These are phyloP conservation scores for Solenopsis invicta DNA, from an alignment of 1,140 invertebrate species.

Conservation along the genomic window DNA sequence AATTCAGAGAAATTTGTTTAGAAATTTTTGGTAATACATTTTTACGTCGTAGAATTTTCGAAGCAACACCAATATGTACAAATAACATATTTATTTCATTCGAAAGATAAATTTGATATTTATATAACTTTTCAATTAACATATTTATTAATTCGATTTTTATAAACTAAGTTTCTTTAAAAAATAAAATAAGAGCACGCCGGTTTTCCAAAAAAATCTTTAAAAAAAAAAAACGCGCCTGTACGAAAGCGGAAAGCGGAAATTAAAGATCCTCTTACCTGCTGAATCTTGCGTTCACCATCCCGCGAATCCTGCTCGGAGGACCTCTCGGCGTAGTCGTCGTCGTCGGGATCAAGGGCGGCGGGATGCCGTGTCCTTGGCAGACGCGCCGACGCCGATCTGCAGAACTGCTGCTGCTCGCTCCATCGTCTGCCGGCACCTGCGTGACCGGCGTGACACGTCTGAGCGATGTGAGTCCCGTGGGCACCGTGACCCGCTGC, in stretches of 20 bases:
- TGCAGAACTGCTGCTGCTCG: constrained; percentile 88
- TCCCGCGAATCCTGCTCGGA: constrained; percentile 85
- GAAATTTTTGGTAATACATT: background rate
- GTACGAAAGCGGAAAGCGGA: background rate
- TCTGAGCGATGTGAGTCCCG: constrained; percentile 67
- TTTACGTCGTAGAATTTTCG: background rate
- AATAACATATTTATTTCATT: background rate
- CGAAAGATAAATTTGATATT: background rate
- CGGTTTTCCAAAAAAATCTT: background rate
- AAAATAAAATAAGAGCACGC: background rate
- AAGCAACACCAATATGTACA: background rate
- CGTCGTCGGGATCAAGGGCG: constrained; percentile 81
- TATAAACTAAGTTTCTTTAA: background rate
- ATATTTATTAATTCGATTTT: background rate
- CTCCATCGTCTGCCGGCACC: constrained; percentile 81
- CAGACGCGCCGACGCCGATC: constrained; percentile 93
- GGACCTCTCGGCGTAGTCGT: constrained; percentile 82
- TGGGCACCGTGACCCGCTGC: constrained; percentile 67
- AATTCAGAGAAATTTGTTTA: background rate
- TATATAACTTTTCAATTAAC: background rate
- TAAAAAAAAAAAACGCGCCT: background rate
- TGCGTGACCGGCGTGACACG: constrained; percentile 74
- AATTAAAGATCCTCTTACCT: constrained; percentile 78
- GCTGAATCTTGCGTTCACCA: constrained; percentile 91
- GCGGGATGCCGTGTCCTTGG: constrained; percentile 87